Evolutionary conservation across 2,113 vertebrate genomes (phyloP), one percentile per base, ranked within the genome.

Genomic region (Paramisgurnus dabryanus): DNA sequence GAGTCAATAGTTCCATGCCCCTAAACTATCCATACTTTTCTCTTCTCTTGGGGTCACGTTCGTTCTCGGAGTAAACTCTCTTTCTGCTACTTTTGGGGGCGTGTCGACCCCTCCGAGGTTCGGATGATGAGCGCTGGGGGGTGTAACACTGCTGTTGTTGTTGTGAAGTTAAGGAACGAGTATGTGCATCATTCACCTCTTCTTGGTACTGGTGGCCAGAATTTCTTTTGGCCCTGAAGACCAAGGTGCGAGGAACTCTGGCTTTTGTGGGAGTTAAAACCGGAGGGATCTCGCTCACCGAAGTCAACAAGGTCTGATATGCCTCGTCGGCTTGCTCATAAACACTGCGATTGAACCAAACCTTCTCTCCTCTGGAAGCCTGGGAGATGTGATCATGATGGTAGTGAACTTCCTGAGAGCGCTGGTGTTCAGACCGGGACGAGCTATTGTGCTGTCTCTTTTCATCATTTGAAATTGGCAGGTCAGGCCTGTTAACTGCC

Each of bases 11-110:
- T 81, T 66, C 79, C 85, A 88, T 88, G 87, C 85, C 74, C 66
- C 34, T 81, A 45, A 82, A 83, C 60, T 69, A 78, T 67, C 81
- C 91, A 89, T 91, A 91, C 92, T 93, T 92, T 87, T 91, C 89
- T 90, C 41, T 75, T 83, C 87, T 83, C 72, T 41, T 85, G 79
- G 89, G 86, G 81, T 76, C 63, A 78, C 55, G 78, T 43, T 93
- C 88, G 9, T 81, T 89, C 88, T 92, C 90, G 6, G 92, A 92
- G 84, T 84, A 17, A 76, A 82, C 91, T 60, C 89, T 89, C 88
- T 86, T 92, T 80, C 90, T 87, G 55, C 18, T 55, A 40, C 84
- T 82, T 69, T 65, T 85, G 82, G 84, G 58, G 74, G 45, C 8
- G 85, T 75, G 65, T 76, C 49, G 67, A 41, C 66, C 61, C 45